phyloP scores from a whole-genome alignment of 2,113 vertebrate species.

The Turdus rufiventris region DNA sequence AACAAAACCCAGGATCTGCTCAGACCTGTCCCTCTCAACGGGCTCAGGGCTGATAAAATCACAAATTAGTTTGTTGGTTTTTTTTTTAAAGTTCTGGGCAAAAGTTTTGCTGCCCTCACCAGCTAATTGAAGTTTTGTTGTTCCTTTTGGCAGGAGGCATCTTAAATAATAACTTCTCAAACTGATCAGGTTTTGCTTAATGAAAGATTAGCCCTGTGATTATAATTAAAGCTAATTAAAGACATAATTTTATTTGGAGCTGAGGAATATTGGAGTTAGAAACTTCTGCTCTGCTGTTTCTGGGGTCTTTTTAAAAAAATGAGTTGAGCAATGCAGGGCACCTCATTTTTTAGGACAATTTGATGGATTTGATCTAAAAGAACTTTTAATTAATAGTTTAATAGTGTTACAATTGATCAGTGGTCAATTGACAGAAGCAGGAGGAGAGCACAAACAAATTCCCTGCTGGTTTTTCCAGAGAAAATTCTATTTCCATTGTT shows the following conservation, averaged over 20 bases:
- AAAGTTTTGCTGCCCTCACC: neutral
- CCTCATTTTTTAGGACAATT: neutral
- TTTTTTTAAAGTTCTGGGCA: neutral
- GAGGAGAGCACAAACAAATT: neutral
- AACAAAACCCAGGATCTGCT: neutral
- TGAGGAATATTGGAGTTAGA: neutral
- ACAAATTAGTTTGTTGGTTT: neutral
- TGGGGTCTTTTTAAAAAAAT: neutral
- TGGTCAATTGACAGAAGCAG: neutral
- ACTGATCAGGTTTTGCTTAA: neutral
- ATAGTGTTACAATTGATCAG: neutral
- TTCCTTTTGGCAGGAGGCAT: neutral
- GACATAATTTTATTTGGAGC: neutral
- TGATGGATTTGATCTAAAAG: neutral
- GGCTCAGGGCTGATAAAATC: neutral
- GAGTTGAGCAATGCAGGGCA: neutral
- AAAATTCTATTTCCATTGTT: fast-evolving
- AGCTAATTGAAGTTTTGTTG: neutral
- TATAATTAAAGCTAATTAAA: neutral
- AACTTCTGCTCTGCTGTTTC: neutral
- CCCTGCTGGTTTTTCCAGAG: neutral
- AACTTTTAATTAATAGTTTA: neutral
- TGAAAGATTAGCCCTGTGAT: neutral
- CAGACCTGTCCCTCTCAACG: neutral
- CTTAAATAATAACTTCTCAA: neutral